Percentiles rank a stretch among this genome's conserved stretches.
phyloP scores from a whole-genome alignment of 2,888 invertebrate genomes.

The Thecocarcelia acutangulata region DNA sequence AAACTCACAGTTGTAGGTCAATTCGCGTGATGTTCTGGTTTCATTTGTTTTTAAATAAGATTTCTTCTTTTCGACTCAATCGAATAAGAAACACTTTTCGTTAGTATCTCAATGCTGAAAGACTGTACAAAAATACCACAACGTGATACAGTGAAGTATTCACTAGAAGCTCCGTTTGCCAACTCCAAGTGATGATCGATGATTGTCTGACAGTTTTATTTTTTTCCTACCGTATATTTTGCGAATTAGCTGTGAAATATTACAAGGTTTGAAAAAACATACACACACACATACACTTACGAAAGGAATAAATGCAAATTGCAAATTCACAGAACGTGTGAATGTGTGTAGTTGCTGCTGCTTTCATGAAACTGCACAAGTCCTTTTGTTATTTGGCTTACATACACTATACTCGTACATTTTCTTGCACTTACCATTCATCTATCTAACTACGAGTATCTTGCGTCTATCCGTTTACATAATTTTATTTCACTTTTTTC shows the following conservation, averaged over 20 bases:
- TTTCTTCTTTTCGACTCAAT: too few relatives aligned
- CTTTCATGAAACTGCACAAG: slow-evolving; percentile 58
- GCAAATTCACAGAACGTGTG: too few relatives aligned
- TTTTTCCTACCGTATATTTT: slow-evolving; percentile 41
- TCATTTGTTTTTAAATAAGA: too few relatives aligned
- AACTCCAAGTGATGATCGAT: too few relatives aligned
- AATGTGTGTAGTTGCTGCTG: slow-evolving; percentile 53
- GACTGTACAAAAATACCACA: too few relatives aligned
- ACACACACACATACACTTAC: slow-evolving; percentile 1
- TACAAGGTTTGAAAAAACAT: slow-evolving; percentile 40
- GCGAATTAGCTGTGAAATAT: slow-evolving; percentile 66
- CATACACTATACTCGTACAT: too few relatives aligned
- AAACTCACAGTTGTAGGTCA: too few relatives aligned
- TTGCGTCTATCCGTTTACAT: slow-evolving; percentile 39
- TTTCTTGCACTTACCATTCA: slow-evolving; percentile 37
- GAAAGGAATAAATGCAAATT: slow-evolving; percentile 17
- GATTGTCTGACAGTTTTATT: neutral
- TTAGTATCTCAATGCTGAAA: too few relatives aligned
- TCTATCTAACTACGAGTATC: slow-evolving; percentile 32
- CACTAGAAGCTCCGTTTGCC: too few relatives aligned
- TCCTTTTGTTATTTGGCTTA: slow-evolving; percentile 40
- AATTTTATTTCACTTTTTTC: slow-evolving; percentile 33
- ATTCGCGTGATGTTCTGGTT: too few relatives aligned
- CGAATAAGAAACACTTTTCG: too few relatives aligned
- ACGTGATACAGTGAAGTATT: too few relatives aligned